Evolutionary conservation across 2,797 vertebrate species (phyloP).

Genomic region (Schizothorax lantsangensis): DNA sequence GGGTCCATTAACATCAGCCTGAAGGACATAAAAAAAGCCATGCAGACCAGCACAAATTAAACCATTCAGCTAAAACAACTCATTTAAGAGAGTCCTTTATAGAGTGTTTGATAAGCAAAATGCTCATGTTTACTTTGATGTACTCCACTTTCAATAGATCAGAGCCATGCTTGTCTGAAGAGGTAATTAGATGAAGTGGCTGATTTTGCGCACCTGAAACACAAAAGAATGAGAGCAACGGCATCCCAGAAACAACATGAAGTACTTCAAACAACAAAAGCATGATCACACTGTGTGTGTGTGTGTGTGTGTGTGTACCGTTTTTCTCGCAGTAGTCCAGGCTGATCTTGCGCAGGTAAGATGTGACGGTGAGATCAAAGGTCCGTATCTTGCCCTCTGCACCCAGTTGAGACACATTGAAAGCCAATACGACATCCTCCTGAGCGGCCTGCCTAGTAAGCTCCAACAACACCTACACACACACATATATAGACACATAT

Average conservation of each 20-base stretch:
- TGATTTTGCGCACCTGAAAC: slow-evolving; percentile 74
- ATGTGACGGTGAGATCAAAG: slow-evolving; percentile 82
- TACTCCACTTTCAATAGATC: slow-evolving; percentile 94
- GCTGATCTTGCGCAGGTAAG: slow-evolving; percentile 87
- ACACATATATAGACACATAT: slow-evolving; percentile 22
- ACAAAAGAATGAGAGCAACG: slow-evolving; percentile 12
- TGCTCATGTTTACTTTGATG: slow-evolving; percentile 80
- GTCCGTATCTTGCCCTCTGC: slow-evolving; percentile 86
- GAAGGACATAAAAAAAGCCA: slow-evolving; percentile 44
- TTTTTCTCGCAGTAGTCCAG: slow-evolving; percentile 86
- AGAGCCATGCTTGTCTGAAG: slow-evolving; percentile 84
- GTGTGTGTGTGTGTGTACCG: slow-evolving; percentile 78
- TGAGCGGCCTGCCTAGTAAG: slow-evolving; percentile 83
- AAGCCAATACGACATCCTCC: slow-evolving; percentile 84
- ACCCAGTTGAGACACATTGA: slow-evolving; percentile 87
- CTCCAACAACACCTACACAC: slow-evolving; percentile 87
- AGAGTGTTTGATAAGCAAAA: not conserved
- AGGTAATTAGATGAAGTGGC: slow-evolving; percentile 89
- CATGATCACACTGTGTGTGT: slow-evolving; percentile 23
- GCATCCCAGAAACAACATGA: slow-evolving; percentile 1
- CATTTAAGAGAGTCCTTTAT: slow-evolving; percentile 23
- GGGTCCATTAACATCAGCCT: slow-evolving; percentile 89
- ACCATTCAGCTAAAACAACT: not conserved
- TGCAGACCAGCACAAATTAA: not conserved
- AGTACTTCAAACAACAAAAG: slow-evolving; percentile 12